Conservation (phyloP, 2,113 vertebrate species). For the Dipodomys stephensi region DNA sequence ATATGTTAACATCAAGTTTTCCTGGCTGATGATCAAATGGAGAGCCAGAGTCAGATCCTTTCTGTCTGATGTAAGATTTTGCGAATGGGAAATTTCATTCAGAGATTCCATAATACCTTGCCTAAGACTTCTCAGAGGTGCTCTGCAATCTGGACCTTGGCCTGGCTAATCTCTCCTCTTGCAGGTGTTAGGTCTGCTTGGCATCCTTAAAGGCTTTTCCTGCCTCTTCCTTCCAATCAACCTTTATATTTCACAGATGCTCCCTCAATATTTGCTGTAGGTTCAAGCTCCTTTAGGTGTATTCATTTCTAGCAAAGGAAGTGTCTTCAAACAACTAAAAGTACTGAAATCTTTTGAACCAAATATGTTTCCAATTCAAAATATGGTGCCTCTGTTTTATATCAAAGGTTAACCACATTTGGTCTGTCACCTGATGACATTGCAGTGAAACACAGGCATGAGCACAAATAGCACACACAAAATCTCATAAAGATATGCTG, state of each 20-base stretch:
- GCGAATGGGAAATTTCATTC: not conserved
- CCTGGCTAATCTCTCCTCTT: not conserved
- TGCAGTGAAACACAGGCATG: not conserved
- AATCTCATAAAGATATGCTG: not conserved
- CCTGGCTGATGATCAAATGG: not conserved
- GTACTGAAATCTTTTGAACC: not conserved
- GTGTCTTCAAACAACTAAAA: not conserved
- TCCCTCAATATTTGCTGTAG: not conserved
- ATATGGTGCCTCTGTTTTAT: not conserved
- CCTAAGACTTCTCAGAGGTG: not conserved
- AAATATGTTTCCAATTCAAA: slow-evolving; percentile 11
- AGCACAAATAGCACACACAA: not conserved
- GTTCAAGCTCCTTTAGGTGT: not conserved
- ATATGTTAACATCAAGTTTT: not conserved
- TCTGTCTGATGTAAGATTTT: not conserved
- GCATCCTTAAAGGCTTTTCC: not conserved
- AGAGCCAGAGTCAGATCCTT: not conserved
- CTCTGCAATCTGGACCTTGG: not conserved
- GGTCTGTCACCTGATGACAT: not conserved
- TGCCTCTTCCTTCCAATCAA: not conserved
- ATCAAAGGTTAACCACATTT: not conserved
- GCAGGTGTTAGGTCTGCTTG: not conserved
- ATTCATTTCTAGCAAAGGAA: not conserved
- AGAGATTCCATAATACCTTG: not conserved
- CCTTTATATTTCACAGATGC: not conserved